Base-by-base conservation (phyloP, 1,140 invertebrate species). In the Saccostrea cuccullata region DNA sequence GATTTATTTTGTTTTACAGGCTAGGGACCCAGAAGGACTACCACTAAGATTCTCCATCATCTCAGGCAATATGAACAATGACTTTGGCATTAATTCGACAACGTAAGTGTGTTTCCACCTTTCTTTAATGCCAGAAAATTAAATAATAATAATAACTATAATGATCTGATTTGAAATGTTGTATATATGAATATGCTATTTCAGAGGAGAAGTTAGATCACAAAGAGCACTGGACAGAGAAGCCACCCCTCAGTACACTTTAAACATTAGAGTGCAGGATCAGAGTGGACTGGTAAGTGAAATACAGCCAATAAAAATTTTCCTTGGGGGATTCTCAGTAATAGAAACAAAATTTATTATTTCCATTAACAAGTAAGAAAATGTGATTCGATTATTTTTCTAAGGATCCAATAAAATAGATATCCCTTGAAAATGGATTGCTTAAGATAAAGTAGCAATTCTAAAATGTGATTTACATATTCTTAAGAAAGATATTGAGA, bases 11-110 rank as follows among this genome's bases (percentile, higher is more conserved):
- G 15, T 84, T 64, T 89, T 89, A 15, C 83, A 93, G 92, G 92
- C 90, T 0, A 90, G 83, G 70, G 93, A 93, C 86, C 89, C 88
- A 36, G 93, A 93, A 56, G 87, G 87, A 20, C 88, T 89, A 58
- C 30, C 60, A 8, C 85, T 93, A 55, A 88, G 67, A 0, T 92
- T 90, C 20, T 23, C 20, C 17, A 30, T 89, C 55, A 30, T 17
- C 64, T 36, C 82, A 13, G 82, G 82, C 67, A 84, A 87, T 30
- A 26, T 55, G 17, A 82, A 82, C 36, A 67, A 8, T 40, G 77
- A 87, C 20, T 87, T 84, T 30, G 17, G 30, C 23, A 64, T 83
- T 17, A 83, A 85, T 86, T 84, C 17, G 20, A 55, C 82, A 55
- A 56, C 55, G 82, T 84, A 55, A 55, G 40, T 55, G 12, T 84